Percentiles rank a stretch among this genome's conserved stretches.
These are phyloP conservation scores for Microcaecilia unicolor DNA, from an alignment of 2,797 vertebrate species.

Conservation along the genomic window DNA sequence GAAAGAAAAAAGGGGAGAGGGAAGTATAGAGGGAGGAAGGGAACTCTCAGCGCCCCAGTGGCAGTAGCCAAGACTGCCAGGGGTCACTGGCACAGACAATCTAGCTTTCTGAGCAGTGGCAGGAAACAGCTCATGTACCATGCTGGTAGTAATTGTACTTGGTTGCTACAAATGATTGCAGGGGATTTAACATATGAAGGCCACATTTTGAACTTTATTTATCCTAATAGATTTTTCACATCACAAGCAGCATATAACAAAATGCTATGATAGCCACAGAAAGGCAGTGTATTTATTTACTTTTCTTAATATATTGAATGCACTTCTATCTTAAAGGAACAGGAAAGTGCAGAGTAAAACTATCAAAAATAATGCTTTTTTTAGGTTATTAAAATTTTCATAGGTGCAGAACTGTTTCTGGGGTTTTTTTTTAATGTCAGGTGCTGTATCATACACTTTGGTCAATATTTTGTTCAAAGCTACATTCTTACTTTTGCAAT, in stretches of 20 bases:
- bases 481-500: conserved; percentile 17
- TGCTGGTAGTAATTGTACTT: conserved; percentile 24
- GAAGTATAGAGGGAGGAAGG: conserved; percentile 33
- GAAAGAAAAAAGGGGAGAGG: conserved; percentile 48
- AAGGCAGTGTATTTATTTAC: no score
- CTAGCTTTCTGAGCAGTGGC: conserved; percentile 8
- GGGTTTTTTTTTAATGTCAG: conserved; percentile 29
- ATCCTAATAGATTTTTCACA: conserved; percentile 53
- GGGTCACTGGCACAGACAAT: conserved; percentile 20
- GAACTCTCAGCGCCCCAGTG: conserved; percentile 28
- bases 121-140: conserved; percentile 11
- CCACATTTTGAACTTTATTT: conserved; percentile 44
- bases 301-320: no score
- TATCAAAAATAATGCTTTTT: conserved; percentile 42
- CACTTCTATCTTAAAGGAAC: conserved; percentile 62
- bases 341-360: conserved; percentile 54
- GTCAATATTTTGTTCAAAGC: conserved; percentile 29
- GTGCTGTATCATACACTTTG: conserved; percentile 21
- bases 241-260: conserved; percentile 39
- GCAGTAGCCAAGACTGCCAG: conserved; percentile 26
- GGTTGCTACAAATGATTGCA: conserved; percentile 28
- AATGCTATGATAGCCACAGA: conserved; percentile 67
- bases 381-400: no score
- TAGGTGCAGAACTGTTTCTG: no score
- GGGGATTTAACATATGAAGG: conserved; percentile 22